Conservation (phyloP, 2,113 vertebrate genomes). For the Alligator mississippiensis region DNA sequence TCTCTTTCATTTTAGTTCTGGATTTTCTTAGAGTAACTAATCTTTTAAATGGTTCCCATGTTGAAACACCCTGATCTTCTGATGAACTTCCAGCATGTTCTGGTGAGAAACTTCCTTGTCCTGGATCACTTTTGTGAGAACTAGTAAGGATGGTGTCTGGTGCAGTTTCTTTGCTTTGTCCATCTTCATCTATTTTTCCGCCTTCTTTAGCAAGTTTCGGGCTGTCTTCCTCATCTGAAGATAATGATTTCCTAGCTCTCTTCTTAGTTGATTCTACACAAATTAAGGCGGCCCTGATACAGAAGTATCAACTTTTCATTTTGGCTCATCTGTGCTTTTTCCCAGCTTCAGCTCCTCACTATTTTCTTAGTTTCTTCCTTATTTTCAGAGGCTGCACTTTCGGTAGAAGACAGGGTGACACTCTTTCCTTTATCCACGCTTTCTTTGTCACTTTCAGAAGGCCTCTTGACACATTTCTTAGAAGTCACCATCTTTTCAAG, state of each 20-base stretch:
- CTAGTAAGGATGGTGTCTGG: slow-evolving; percentile 70
- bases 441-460: slow-evolving; percentile 94
- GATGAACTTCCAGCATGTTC: slow-evolving; percentile 84
- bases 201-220: slow-evolving; percentile 80
- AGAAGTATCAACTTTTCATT: slow-evolving; percentile 92
- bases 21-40: slow-evolving; percentile 89
- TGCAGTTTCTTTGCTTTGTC: slow-evolving; percentile 68
- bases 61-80: slow-evolving; percentile 89
- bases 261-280: slow-evolving; percentile 96
- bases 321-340: slow-evolving; percentile 87
- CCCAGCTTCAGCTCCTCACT: slow-evolving; percentile 85
- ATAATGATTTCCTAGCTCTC: slow-evolving; percentile 90
- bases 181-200: slow-evolving; percentile 73
- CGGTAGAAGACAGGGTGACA: slow-evolving; percentile 85
- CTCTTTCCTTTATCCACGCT: slow-evolving; percentile 89
- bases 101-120: slow-evolving; percentile 80
- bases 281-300: slow-evolving; percentile 96
- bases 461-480: slow-evolving; percentile 89
- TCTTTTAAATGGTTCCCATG: slow-evolving; percentile 96
- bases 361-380: slow-evolving; percentile 78
- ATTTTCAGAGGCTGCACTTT: slow-evolving; percentile 84
- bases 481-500: slow-evolving; percentile 98
- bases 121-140: slow-evolving; percentile 83
- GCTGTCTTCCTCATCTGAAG: slow-evolving; percentile 90
- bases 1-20: slow-evolving; percentile 88